These are phyloP conservation scores for Isichthys henryi DNA, from an alignment of 2,113 vertebrate genomes.

Conservation along the genomic window DNA sequence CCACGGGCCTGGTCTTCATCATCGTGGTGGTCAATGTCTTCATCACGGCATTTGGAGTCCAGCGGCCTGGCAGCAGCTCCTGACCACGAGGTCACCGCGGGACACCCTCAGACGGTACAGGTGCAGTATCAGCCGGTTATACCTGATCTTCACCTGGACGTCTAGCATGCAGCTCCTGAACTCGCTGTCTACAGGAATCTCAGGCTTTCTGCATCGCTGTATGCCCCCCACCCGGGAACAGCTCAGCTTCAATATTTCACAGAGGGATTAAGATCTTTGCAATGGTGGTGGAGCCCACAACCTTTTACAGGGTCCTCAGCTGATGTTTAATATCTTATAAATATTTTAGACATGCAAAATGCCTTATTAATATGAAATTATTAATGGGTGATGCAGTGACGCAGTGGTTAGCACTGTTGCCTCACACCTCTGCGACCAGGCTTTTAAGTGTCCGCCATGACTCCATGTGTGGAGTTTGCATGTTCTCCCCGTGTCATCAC, in stretches of 20 bases:
- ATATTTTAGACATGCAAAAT: not conserved
- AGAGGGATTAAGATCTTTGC: not conserved
- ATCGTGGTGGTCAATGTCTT: constrained; percentile 93
- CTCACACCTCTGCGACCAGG: not conserved
- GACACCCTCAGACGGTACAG: not conserved
- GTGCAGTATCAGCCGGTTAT: not conserved
- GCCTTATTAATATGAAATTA: not conserved
- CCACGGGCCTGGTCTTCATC: constrained; percentile 85
- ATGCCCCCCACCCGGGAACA: not conserved
- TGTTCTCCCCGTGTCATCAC: not conserved
- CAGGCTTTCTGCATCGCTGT: not conserved
- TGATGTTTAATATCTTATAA: not conserved
- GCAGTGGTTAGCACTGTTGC: not conserved
- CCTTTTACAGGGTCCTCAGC: not conserved
- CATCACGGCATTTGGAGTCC: constrained; percentile 93
- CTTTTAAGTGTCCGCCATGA: not conserved
- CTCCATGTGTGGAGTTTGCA: not conserved
- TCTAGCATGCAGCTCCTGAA: not conserved
- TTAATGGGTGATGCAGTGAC: not conserved
- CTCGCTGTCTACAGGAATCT: not conserved
- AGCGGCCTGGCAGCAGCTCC: constrained; percentile 52
- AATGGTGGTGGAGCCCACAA: not conserved
- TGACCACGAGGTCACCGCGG: constrained; percentile 11
- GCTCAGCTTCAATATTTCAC: not conserved
- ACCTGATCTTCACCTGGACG: no score